phyloP scores from a whole-genome alignment of 2,888 invertebrate genomes.

The Creontiades dilutus region DNA sequence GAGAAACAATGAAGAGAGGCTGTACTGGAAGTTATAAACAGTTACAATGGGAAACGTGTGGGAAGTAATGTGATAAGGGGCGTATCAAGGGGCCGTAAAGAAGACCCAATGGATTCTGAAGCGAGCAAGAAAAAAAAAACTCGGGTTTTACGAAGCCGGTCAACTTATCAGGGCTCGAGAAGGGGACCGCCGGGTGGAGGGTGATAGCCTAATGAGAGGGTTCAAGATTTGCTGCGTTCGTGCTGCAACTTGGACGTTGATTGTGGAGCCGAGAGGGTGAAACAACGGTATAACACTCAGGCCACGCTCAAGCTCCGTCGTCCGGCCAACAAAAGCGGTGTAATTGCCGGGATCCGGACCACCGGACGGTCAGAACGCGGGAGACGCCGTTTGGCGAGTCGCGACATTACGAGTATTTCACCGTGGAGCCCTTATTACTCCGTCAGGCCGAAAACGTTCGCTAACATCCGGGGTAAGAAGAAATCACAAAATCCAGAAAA shows the following conservation, averaged over 20 bases:
- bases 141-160: slow-evolving; percentile 31
- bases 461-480: no score
- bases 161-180: neutral
- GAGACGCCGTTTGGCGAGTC: slow-evolving; percentile 20
- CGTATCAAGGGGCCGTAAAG: neutral
- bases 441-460: no score
- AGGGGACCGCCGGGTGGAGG: neutral
- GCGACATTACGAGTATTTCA: neutral
- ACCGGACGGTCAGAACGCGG: neutral
- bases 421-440: no score
- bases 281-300: slow-evolving; percentile 22
- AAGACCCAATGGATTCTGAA: slow-evolving; percentile 1
- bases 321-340: neutral
- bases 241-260: slow-evolving; percentile 45
- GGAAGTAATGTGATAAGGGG: neutral
- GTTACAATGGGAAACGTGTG: slow-evolving; percentile 17
- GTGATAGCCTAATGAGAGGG: slow-evolving; percentile 48
- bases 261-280: neutral
- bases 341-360: neutral
- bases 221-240: slow-evolving; percentile 49
- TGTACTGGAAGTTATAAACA: neutral
- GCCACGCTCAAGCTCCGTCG: neutral
- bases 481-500: no score
- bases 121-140: neutral
- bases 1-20: slow-evolving; percentile 5